These are phyloP conservation scores for Anser cygnoides DNA, from an alignment of 2,113 vertebrate genomes.

Conservation along the genomic window DNA sequence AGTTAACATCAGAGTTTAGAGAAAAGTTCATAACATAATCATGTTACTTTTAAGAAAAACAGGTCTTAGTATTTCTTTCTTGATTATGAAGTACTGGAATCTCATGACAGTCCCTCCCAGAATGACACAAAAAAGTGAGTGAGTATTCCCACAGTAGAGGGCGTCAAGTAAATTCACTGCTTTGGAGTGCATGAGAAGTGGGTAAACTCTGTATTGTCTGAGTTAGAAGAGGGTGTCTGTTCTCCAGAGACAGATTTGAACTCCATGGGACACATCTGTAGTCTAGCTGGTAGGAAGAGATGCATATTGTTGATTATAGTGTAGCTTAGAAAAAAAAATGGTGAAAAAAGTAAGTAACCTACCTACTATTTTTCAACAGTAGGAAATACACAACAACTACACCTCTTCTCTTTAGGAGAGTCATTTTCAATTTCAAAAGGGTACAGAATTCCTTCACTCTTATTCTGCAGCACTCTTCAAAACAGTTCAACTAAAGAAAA, in stretches of 20 bases:
- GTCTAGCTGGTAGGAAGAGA: background rate
- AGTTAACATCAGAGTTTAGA: background rate
- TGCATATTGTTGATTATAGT: background rate
- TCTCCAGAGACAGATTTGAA: background rate
- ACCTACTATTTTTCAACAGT: background rate
- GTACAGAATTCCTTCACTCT: background rate
- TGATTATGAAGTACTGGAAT: background rate
- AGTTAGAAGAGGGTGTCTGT: background rate
- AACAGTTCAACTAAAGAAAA: background rate
- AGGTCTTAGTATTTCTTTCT: background rate
- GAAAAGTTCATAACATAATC: background rate
- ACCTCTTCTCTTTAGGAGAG: background rate
- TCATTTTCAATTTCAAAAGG: fast-evolving
- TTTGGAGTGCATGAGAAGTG: background rate
- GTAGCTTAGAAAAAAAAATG: background rate
- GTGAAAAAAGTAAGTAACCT: background rate
- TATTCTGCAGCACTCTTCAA: background rate
- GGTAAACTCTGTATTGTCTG: fast-evolving
- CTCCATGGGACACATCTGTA: background rate
- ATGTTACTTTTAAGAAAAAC: background rate
- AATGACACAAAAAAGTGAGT: background rate
- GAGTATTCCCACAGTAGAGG: background rate
- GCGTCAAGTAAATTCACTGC: background rate
- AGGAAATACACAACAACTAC: background rate
- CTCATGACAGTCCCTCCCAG: background rate